phyloP scores from a whole-genome alignment of 37 sponge, comb jelly and placozoan species.

The Aplysina aerophoba region DNA sequence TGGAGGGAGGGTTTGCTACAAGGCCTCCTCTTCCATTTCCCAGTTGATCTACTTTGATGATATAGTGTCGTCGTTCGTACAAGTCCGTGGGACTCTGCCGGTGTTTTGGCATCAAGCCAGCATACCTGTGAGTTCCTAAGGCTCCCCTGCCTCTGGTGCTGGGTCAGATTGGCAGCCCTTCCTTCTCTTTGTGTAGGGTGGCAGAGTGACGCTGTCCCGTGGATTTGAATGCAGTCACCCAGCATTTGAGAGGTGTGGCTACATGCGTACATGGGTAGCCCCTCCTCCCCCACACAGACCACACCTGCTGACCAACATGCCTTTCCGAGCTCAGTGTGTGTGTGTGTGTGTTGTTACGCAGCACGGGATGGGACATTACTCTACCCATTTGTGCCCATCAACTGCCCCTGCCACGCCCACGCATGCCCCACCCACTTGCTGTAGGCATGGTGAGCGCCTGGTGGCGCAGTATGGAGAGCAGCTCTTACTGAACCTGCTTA shows the following conservation, averaged over 20 bases:
- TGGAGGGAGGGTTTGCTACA: neutral
- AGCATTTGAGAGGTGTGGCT: constrained; percentile 69
- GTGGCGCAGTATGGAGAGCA: constrained; percentile 69
- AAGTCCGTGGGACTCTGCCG: constrained; percentile 93
- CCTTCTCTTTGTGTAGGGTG: constrained; percentile 3
- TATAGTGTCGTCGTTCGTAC: constrained; percentile 77
- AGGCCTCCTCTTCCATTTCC: neutral
- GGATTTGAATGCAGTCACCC: constrained; percentile 75
- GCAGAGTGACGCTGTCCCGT: constrained; percentile 72
- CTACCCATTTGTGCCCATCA: neutral
- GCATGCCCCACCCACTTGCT: neutral
- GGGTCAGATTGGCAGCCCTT: neutral
- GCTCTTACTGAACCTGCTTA: constrained; percentile 81
- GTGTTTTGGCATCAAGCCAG: constrained; percentile 98
- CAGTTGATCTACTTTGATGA: constrained; percentile 38
- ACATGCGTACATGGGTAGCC: neutral
- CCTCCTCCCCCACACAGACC: neutral
- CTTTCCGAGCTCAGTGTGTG: too few species aligned
- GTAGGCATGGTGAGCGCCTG: constrained; percentile 78
- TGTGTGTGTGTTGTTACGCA: too few species aligned
- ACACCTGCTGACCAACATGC: too few species aligned
- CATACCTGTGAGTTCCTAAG: constrained; percentile 55
- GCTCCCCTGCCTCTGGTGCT: neutral
- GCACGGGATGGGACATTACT: too few species aligned
- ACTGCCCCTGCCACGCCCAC: neutral